Evolutionary conservation across 2,888 invertebrate species (phyloP), one percentile per base, ranked within the genome.

Genomic region (Syrista parreyssii): DNA sequence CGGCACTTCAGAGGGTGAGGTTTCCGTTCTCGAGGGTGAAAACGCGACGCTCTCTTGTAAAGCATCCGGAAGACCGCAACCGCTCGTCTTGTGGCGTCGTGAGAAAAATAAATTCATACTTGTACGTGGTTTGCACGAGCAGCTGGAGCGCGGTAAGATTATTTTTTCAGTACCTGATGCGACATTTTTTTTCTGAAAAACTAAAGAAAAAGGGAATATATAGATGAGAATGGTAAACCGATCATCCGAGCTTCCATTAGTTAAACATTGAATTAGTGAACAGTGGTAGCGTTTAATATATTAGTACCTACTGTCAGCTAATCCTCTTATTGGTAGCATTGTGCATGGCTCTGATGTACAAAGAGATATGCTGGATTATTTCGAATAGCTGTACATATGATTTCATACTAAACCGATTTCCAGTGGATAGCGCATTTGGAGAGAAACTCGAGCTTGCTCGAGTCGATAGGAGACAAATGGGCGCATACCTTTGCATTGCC

Each of bases 401-500:
- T 55, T 55, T 23, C 40, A 55, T 55, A 23, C 6, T 55, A 55
- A 55, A 55, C 2, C 40, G 40, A 55, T 33, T 88, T 86, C 80
- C 92, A 94, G 94, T 93, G 87, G 93, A 94, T 88, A 94, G 93
- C 89, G 93, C 93, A 88, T 93, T 93, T 89, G 95, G 95, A 4
- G 94, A 94, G 82, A 93, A 93, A 79, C 91, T 96, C 82, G 94
- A 94, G 87, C 93, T 95, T 82, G 93, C 93, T 80, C 94, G 94
- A 86, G 94, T 95, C 79, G 94, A 95, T 85, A 92, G 95, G 31
- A 93, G 93, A 80, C 96, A 96, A 91, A 96, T 95, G 94, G 96
- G 95, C 32, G 94, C 95, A 40, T 96, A 96, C 90, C 93, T 96
- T 85, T 96, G 96, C 92, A 95, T 95, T 85, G 96, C 96, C 3